These are phyloP conservation scores for Macquaria ambigua DNA, from an alignment of 2,113 vertebrate genomes.

Conservation along the genomic window DNA sequence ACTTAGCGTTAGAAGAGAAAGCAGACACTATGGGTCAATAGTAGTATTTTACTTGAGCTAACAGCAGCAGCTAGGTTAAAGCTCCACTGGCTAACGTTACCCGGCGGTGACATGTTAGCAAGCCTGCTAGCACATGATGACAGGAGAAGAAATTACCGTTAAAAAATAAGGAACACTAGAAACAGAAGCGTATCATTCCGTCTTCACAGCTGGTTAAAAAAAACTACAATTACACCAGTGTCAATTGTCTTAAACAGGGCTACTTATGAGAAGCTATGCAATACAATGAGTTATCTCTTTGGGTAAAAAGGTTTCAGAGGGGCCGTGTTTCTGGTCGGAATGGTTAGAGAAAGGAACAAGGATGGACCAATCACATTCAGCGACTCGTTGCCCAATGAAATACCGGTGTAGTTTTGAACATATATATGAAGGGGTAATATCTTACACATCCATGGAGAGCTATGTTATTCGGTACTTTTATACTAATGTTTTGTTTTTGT, in stretches of 20 bases:
- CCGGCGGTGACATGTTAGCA: slow-evolving; percentile 28
- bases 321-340: slow-evolving; percentile 67
- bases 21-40: rapidly evolving
- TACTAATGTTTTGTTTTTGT: no score
- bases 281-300: not conserved
- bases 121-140: slow-evolving; percentile 3
- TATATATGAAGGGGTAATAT: no score
- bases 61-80: not conserved
- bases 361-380: slow-evolving; percentile 46
- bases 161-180: not conserved
- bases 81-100: no score
- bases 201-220: rapidly evolving
- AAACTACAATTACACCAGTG: rapidly evolving
- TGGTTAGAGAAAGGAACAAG: slow-evolving; percentile 10
- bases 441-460: no score
- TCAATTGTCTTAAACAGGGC: not conserved
- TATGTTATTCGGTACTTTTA: no score
- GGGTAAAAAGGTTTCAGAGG: not conserved
- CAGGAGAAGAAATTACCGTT: slow-evolving; percentile 24
- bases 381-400: slow-evolving; percentile 25
- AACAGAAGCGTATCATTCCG: not conserved
- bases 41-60: not conserved
- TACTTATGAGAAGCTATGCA: not conserved
- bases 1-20: not conserved
- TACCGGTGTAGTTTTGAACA: no score